Conservation (phyloP, 2,888 invertebrate species). For the Ormyrus pomaceus region DNA sequence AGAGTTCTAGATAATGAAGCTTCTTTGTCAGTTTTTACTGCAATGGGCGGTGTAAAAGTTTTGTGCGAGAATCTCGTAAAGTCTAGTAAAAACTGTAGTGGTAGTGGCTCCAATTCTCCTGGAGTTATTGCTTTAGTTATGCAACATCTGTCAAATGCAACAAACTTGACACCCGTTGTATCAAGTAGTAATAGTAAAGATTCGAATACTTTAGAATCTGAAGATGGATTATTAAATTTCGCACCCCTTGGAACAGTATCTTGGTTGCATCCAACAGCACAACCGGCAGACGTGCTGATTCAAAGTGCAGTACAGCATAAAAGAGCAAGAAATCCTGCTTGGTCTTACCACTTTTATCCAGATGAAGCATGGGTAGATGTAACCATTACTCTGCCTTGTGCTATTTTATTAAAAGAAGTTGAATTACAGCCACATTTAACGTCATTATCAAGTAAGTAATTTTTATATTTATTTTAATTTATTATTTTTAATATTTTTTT, state of each 20-base stretch:
- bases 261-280: slow-evolving; percentile 90
- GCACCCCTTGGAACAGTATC: slow-evolving; percentile 90
- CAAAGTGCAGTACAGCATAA: slow-evolving; percentile 89
- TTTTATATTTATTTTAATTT: slow-evolving; percentile 19
- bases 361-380: slow-evolving; percentile 93
- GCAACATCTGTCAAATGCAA: slow-evolving; percentile 80
- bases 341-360: slow-evolving; percentile 97
- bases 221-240: slow-evolving; percentile 88
- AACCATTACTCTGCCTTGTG: slow-evolving; percentile 90
- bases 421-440: slow-evolving; percentile 91
- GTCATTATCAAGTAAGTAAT: slow-evolving; percentile 84
- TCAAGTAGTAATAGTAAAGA: slow-evolving; percentile 73
- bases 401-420: slow-evolving; percentile 90
- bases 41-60: slow-evolving; percentile 85
- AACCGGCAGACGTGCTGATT: slow-evolving; percentile 92
- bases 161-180: slow-evolving; percentile 73
- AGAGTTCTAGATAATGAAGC: slow-evolving; percentile 87
- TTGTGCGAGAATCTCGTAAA: slow-evolving; percentile 87
- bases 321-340: slow-evolving; percentile 92
- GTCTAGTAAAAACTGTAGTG: slow-evolving; percentile 66
- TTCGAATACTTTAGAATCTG: slow-evolving; percentile 79
- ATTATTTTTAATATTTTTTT: background rate
- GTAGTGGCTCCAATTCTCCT: slow-evolving; percentile 79
- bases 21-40: slow-evolving; percentile 85
- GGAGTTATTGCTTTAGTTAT: slow-evolving; percentile 78